Conservation (phyloP, 2,797 vertebrate species). For the Myripristis murdjan region DNA sequence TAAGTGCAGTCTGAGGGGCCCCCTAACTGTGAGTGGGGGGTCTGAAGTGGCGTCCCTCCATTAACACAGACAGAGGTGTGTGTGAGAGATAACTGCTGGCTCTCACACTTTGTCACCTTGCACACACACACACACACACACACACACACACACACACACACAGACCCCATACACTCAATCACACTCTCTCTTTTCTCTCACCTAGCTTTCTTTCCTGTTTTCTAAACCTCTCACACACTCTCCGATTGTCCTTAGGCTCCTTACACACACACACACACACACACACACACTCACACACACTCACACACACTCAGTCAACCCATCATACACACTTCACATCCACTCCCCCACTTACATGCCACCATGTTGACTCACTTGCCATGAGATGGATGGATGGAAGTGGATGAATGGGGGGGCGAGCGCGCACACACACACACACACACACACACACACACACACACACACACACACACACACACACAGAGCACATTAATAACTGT, state of each 20-base stretch:
- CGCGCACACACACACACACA: constrained; percentile 29
- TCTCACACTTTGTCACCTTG: constrained; percentile 65
- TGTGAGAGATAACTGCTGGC: constrained; percentile 76
- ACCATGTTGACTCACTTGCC: constrained; percentile 66
- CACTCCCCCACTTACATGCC: constrained; percentile 64
- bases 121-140: constrained; percentile 47
- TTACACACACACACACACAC: constrained; percentile 22
- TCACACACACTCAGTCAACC: constrained; percentile 36
- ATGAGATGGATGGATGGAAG: constrained; percentile 42
- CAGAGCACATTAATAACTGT: constrained; percentile 32
- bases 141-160: constrained; percentile 24
- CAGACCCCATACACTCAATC: constrained; percentile 3
- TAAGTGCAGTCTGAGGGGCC: constrained; percentile 53
- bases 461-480: constrained; percentile 31
- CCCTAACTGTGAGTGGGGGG: constrained; percentile 36
- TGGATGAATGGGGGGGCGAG: constrained; percentile 18
- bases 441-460: constrained; percentile 29
- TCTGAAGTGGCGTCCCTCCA: constrained; percentile 80
- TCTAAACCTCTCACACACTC: constrained; percentile 30
- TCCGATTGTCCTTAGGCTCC: constrained; percentile 37
- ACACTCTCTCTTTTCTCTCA: neutral
- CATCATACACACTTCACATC: constrained; percentile 71
- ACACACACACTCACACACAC: constrained; percentile 37
- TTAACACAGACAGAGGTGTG: constrained; percentile 83
- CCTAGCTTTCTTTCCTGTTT: constrained; percentile 26